Base-by-base conservation (phyloP, 1,140 invertebrate species). In the Pogonomyrmex barbatus region DNA sequence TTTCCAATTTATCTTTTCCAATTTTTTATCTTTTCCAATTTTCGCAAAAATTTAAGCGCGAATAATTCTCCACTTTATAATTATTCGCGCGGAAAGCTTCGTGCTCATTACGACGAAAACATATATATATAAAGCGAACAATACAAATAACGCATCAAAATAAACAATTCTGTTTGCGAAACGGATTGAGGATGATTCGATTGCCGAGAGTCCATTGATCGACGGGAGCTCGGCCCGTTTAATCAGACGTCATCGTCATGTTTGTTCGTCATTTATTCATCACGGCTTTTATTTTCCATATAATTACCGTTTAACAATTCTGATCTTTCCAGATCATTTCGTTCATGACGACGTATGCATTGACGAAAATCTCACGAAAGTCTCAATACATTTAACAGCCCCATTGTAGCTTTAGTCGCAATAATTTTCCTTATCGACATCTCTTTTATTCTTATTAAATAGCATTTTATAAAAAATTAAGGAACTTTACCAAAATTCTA, bases 251-350 rank as follows among this genome's bases (percentile, higher is more conserved):
- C 52, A 82, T 82, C 52, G 79, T 58, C 39, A 42, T 75, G 54
- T 75, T 83, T 83, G 39, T 60, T 73, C 30, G 42, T n/a, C 56
- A 36, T 83, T 83, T 73, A 60, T 82, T 36, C 50, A 30, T 39
- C 54, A 60, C 17, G 54, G 68, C 54, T 83, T 75, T 83, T 83
- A 75, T 83, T 75, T 42, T 60, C 47, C 42, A 56, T 42, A 75
- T 83, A 75, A 83, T 83, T 75, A 83, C 68, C 33, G 63, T 83
- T 83, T 82, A 73, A 83, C 56, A 73, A 36, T 73, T 83, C 36
- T 47, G 68, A 75, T 83, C 79, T 39, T 75, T 75, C 33, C 54
- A 30, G 6, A 75, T 83, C 79, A 73, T 83, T 24, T 75, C 45
- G 17, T 24, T 36, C 42, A 30, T 54, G 24, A 56, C 68, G 47